Base-by-base conservation (phyloP, 1,140 invertebrate genomes). In the Lanistes nyassanus region DNA sequence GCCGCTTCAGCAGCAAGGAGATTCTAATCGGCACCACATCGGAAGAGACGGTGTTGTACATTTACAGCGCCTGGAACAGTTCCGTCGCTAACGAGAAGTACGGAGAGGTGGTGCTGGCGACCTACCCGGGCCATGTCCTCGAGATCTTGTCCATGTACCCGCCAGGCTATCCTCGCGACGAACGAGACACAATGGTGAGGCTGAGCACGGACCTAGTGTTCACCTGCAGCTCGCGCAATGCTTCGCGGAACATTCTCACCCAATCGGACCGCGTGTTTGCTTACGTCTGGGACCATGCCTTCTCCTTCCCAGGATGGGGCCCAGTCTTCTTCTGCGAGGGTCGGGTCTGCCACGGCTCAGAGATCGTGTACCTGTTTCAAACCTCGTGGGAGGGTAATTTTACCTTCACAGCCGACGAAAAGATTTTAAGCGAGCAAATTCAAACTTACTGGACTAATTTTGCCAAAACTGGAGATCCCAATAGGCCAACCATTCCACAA, bases 391-490 rank as follows among this genome's bases (percentile, higher is more conserved):
- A 64, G 0, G 62, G 60, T 16, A 80, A 81, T 36, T 82, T 79
- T 51, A 80, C 76, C 23, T 65, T 77, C 6, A 81, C 83, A 6
- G n/a, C 68, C 1, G 84, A 83, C n/a, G 85, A 86, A 53, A 29
- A 70, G 23, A 34, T 58, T 23, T 60, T 87, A 3, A 81, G 83
- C n/a, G 62, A 76, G 29, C 60, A 69, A 16, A 72, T 86, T 71
- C 77, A 84, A 11, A 71, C 31, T 5, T 87, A 84, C 73, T 87
- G 82, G 82, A 78, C 82, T 37, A 87, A 87, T 70, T 87, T 87
- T 81, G 86, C 84, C 11, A 81, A 82, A 66, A 76, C 78, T 23
- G 81, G 81, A 29, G 76, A 85, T 58, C 85, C 85, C 1, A 83
- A 82, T 67, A 6, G 23, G 29, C n/a, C 60, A 23, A n/a, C 72